Percentiles rank a stretch among this genome's conserved stretches.
Evolutionary conservation across 2,888 invertebrate species (phyloP).

Genomic region (Eupithecia pulchellata): DNA sequence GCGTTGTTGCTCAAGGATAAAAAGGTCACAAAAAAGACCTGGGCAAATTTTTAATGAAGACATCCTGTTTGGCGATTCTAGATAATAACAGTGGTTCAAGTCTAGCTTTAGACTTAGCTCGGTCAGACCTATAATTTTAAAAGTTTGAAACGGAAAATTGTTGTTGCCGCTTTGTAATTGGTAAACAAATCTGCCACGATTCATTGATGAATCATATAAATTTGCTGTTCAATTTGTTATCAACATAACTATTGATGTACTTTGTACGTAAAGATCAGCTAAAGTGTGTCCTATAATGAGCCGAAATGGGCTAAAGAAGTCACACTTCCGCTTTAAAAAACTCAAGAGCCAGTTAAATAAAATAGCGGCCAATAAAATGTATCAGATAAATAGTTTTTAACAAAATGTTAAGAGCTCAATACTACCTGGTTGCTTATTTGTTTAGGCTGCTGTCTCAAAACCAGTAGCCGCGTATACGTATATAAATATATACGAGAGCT

Average conservation of each 20-base stretch:
- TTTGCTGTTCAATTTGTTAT: conserved; percentile 6
- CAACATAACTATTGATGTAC: not conserved
- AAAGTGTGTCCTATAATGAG: not conserved
- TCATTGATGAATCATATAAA: not conserved
- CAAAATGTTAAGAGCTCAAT: conserved; percentile 73
- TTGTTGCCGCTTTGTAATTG: not conserved
- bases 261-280: not conserved
- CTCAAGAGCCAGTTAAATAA: conserved; percentile 35
- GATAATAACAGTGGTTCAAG: conserved; percentile 62
- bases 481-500: conserved; percentile 66
- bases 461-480: conserved; percentile 80
- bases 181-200: not conserved
- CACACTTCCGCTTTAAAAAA: conserved; percentile 19
- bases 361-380: conserved; percentile 63
- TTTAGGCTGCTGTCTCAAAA: conserved; percentile 81
- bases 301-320: not conserved
- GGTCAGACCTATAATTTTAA: conserved; percentile 35
- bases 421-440: conserved; percentile 84
- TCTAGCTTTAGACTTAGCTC: conserved; percentile 41
- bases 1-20: conserved; percentile 7
- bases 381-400: conserved; percentile 79
- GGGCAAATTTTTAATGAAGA: conserved; percentile 59
- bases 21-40: conserved; percentile 26
- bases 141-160: conserved; percentile 26
- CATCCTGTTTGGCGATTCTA: conserved; percentile 73